phyloP scores from a whole-genome alignment of 2,888 invertebrate species.

The Dexiosoma caninum region DNA sequence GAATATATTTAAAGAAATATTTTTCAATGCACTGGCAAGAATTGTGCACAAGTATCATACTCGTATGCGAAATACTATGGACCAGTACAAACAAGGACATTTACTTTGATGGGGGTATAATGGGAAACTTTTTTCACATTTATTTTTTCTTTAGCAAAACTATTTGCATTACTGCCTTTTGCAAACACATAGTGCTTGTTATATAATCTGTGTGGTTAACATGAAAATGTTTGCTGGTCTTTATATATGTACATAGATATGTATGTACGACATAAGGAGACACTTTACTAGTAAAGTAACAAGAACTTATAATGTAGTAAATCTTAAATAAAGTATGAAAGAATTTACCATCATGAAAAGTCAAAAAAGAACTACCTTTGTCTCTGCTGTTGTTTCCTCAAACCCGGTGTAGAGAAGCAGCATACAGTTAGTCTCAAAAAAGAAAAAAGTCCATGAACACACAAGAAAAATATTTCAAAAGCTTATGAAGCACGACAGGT shows the following conservation, averaged over 20 bases:
- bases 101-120: not conserved
- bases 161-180: too few species aligned
- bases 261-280: too few species aligned
- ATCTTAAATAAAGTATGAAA: conserved; percentile 40
- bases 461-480: not conserved
- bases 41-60: not conserved
- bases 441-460: conserved; percentile 37
- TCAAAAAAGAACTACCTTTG: conserved; percentile 20
- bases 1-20: not conserved
- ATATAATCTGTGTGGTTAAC: too few species aligned
- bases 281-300: conserved; percentile 36
- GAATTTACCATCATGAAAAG: conserved; percentile 20
- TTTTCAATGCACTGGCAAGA: not conserved
- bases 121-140: too few species aligned
- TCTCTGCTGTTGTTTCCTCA: conserved; percentile 23
- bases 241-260: too few species aligned
- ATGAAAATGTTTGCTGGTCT: not conserved
- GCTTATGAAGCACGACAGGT: conserved; percentile 10
- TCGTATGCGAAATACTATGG: not conserved
- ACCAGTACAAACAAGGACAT: not conserved
- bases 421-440: not conserved
- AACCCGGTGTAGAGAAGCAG: not conserved
- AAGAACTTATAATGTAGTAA: conserved; percentile 44
- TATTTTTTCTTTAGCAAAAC: too few species aligned
- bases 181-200: too few species aligned